Evolutionary conservation across 2,113 vertebrate genomes (phyloP), one percentile per base, ranked within the genome.

Genomic region (Boulengeromyrus knoepffleri): DNA sequence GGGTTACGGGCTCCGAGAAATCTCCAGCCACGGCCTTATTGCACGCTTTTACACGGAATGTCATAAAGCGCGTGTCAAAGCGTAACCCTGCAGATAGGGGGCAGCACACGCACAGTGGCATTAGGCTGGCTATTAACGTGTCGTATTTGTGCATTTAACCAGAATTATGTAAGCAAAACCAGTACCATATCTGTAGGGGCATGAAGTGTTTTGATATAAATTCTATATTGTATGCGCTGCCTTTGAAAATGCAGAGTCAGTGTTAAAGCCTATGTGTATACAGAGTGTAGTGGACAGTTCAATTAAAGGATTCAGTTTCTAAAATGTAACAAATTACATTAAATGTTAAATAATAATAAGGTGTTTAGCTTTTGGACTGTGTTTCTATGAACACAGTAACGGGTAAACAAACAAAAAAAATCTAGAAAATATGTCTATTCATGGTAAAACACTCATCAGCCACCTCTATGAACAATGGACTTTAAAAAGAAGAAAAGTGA

Each of bases 11-110:
- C 92, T 99, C 98, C 0, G 98, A 99, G 94, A 99, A 99, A 88
- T 99, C 98, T n/a, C 98, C 98, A 0, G 98, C 97, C 89, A 99
- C 98, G 0, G 98, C 98, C 92, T 99, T 99, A 94, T 99, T 99
- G 42, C 98, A 99, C 0, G 97, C 98, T 91, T 94, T 98, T 56
- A 99, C 98, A 0, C 98, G 96, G 88, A 99, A 98, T 3, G 97
- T 99, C 94, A 99, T 96, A 95, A 96, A 99, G 0, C 97, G 97
- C 85, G 98, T 99, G 92, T 99, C 98, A 84, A 99, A 99, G 74
- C 96, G 98, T 90, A 98, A 93, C 85, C 95, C 96, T 97, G 90
- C 12, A 13, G 74, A 19, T 19, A 80, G 74, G 36, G 74, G 74
- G 74, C 88, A 89, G 5, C 19, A 70, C 10, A 42, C n/a, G 1